These are phyloP conservation scores for Xiphophorus birchmanni DNA, from an alignment of 2,797 vertebrate species.

Conservation along the genomic window DNA sequence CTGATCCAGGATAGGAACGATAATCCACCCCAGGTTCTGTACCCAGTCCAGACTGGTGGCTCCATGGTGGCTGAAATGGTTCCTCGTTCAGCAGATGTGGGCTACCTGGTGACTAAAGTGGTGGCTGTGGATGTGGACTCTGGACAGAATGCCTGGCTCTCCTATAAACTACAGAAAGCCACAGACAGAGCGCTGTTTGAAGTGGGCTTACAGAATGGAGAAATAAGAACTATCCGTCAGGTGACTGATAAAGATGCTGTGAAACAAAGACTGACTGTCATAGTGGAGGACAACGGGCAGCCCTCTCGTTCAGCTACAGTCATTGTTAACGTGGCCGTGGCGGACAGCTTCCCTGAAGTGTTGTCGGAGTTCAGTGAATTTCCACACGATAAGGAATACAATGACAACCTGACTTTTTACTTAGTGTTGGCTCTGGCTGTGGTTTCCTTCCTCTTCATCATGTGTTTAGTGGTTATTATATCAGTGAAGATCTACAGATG, in stretches of 20 bases:
- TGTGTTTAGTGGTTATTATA: no score
- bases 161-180: slow-evolving; percentile 80
- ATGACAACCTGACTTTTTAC: no score
- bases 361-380: no score
- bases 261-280: slow-evolving; percentile 78
- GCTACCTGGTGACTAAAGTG: slow-evolving; percentile 84
- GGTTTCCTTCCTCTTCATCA: no score
- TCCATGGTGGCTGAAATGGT: slow-evolving; percentile 79
- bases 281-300: slow-evolving; percentile 76
- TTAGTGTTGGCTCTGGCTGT: no score
- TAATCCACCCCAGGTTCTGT: slow-evolving; percentile 26
- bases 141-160: slow-evolving; percentile 84
- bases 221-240: slow-evolving; percentile 75
- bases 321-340: no score
- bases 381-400: no score
- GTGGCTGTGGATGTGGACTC: slow-evolving; percentile 82
- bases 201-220: slow-evolving; percentile 71
- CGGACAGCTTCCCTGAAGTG: no score
- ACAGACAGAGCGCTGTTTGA: slow-evolving; percentile 75
- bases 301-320: no score
- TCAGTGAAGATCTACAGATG: slow-evolving; percentile 68
- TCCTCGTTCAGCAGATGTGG: slow-evolving; percentile 82
- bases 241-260: slow-evolving; percentile 81
- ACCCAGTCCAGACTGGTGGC: slow-evolving; percentile 68
- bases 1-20: slow-evolving; percentile 6